Conservation (phyloP, 1,140 invertebrate genomes). For the Achroia grisella region DNA sequence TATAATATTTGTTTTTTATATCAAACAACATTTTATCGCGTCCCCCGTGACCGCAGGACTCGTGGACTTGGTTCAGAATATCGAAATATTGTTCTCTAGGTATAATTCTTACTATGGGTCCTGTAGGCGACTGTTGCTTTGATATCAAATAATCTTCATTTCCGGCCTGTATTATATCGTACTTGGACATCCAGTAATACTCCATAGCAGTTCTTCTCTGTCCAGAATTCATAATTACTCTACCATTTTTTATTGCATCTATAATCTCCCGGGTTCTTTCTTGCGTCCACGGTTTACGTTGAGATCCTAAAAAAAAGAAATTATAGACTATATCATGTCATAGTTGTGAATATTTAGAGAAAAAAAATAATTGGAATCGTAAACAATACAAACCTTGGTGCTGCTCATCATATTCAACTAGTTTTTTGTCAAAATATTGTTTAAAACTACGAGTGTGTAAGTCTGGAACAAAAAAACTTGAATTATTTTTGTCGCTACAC, state of each 20-base stretch:
- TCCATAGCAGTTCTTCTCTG: neutral
- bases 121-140: neutral
- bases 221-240: neutral
- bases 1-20: constrained; percentile 1
- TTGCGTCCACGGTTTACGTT: neutral
- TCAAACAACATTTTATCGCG: neutral
- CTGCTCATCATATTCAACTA: too few species aligned
- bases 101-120: neutral
- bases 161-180: neutral
- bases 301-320: too few species aligned
- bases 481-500: too few species aligned
- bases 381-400: too few species aligned
- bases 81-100: constrained; percentile 3
- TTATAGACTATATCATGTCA: too few species aligned
- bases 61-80: neutral
- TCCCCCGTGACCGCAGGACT: neutral
- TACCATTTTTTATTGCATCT: neutral
- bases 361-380: too few species aligned
- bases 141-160: neutral
- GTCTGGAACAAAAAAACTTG: too few species aligned
- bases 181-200: neutral
- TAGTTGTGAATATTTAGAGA: too few species aligned
- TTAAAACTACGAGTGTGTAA: too few species aligned
- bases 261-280: neutral
- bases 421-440: too few species aligned